Base-by-base conservation (phyloP, 2,113 vertebrate genomes). In the Paradoxurus hermaphroditus region DNA sequence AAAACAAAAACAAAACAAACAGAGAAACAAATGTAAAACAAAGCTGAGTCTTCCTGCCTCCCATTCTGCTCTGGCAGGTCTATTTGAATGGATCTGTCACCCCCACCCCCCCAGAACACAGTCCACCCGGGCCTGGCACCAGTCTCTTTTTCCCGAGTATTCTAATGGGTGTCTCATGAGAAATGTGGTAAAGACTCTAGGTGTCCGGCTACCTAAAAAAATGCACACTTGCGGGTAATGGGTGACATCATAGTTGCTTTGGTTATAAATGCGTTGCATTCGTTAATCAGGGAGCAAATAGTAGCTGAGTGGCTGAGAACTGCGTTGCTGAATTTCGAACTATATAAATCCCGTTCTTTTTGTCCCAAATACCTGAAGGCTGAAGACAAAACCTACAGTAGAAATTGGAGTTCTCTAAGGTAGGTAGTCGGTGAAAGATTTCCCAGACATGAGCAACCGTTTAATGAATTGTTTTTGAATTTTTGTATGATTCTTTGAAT, bases 141-240 rank as follows among this genome's bases (percentile, higher is more conserved):
- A 18, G 44, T 5, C 11, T 49, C 23, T 56, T 77, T 53, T 51
- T 4, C 3, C 0, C 18, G 25, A 9, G 3, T 63, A 6, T 70
- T 34, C 21, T 23, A 16, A 8, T 5, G 18, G 36, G 14, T n/a
- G 21, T 36, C 19, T n/a, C 13, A 16, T 39, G 16, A 85, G 46
- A 29, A 46, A 19, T 16, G 31, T 15, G 15, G 16, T 41, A 1
- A 13, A 36, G 13, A 34, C 62, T 14, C 11, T 11, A 36, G 7
- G 36, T 46, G 12, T 51, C 11, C 25, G 86, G 5, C 23, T 1
- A 36, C 19, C 41, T 53, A 27, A 25, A 65, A 36, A 70, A 34
- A 15, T 4, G 3, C 12, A 59, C 13, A 21, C 3, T 1, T n/a
- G 9, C 8, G 1, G 13, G 9, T 4, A 8, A 18, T 27, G 3